phyloP scores from a whole-genome alignment of 2,797 vertebrate genomes.

The Phoebastria nigripes region DNA sequence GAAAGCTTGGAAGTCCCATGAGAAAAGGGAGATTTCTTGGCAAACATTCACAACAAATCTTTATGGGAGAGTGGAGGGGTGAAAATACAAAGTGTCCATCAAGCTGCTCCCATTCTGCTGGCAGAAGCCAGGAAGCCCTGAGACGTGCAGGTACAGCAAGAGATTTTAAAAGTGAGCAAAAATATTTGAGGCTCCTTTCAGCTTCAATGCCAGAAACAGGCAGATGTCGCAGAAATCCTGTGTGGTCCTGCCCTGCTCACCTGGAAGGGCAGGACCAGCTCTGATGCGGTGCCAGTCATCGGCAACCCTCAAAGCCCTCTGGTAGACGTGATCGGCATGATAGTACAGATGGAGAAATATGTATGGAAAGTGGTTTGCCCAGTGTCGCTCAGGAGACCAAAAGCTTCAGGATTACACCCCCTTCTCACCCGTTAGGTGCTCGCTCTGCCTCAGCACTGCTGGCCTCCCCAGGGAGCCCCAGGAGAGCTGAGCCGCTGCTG shows the following conservation, averaged over 20 bases:
- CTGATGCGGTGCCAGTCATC: background rate
- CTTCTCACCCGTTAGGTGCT: accelerated
- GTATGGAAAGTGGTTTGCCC: background rate
- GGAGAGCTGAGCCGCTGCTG: background rate
- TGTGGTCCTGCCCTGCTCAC: background rate
- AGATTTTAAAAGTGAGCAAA: background rate
- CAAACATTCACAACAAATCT: background rate
- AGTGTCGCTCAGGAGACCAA: background rate
- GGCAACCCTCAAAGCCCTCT: background rate
- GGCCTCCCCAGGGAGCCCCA: background rate
- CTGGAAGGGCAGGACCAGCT: background rate
- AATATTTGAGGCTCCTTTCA: background rate
- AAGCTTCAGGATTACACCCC: background rate
- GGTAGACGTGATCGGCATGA: background rate
- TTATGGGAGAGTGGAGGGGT: background rate
- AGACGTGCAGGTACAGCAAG: background rate
- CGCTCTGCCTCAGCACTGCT: background rate
- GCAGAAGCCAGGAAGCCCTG: background rate
- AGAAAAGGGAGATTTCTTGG: conserved; percentile 14
- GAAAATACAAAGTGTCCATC: background rate
- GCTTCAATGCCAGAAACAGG: background rate
- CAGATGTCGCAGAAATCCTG: background rate
- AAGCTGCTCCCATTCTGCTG: background rate
- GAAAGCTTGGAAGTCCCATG: background rate
- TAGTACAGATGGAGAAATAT: background rate